Percentiles rank a stretch among this genome's conserved stretches.
phyloP scores from a whole-genome alignment of 1,140 invertebrate genomes.

The Leptestheria dahalacensis region DNA sequence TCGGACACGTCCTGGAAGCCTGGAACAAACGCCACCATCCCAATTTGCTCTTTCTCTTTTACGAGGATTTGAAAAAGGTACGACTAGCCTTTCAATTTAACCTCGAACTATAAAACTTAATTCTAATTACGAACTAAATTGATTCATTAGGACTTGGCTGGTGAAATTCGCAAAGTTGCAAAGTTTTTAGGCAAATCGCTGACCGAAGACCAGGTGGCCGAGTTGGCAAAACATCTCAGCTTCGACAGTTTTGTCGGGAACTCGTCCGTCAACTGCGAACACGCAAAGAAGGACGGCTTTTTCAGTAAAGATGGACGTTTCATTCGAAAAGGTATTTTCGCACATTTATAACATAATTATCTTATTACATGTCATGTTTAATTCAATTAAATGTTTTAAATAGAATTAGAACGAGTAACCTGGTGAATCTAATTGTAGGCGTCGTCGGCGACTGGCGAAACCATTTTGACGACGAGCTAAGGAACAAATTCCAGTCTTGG shows the following conservation, averaged over 20 bases:
- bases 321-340: slow-evolving; percentile 33
- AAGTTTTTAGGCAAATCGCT: slow-evolving; percentile 52
- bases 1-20: slow-evolving; percentile 57
- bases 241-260: slow-evolving; percentile 32
- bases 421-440: too few species aligned
- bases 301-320: slow-evolving; percentile 25
- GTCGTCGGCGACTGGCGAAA: background rate
- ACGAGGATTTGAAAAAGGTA: slow-evolving; percentile 57
- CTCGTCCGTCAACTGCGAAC: slow-evolving; percentile 27
- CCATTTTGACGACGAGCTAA: background rate
- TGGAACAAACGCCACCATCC: slow-evolving; percentile 43
- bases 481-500: background rate
- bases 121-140: background rate
- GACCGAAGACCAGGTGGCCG: slow-evolving; percentile 33
- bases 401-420: too few species aligned
- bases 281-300: slow-evolving; percentile 28
- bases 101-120: background rate
- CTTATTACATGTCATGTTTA: too few species aligned
- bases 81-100: slow-evolving; percentile 3
- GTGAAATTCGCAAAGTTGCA: slow-evolving; percentile 47
- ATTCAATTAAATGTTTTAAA: too few species aligned
- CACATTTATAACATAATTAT: too few species aligned
- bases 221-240: slow-evolving; percentile 26
- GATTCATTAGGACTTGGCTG: slow-evolving; percentile 36
- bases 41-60: slow-evolving; percentile 60